Base-by-base conservation (phyloP, 2,888 invertebrate genomes). In the Macropis europaea region DNA sequence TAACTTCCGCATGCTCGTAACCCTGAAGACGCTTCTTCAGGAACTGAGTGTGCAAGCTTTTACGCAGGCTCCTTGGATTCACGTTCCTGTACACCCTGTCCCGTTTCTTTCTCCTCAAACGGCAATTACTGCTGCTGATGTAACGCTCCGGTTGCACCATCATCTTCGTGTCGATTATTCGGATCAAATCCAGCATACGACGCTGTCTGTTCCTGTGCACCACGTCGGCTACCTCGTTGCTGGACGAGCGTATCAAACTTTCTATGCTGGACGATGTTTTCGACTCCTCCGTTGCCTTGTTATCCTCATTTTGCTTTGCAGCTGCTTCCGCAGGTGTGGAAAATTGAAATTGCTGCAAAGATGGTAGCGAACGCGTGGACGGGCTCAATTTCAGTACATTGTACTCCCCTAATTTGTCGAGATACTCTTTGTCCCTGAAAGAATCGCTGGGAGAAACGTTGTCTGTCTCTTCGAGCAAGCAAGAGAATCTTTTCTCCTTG, bases 131-230 rank as follows among this genome's bases (percentile, higher is more conserved):
- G 1, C 78, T 77, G n/a, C 75, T 70, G 22, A 57, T 68, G 9
- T 17, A 50, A 34, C 73, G 77, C 34, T 30, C 36, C 13, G 76
- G 64, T n/a, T 77, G 86, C 0, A 68, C 57, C 83, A 90, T 84
- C 89, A 90, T 86, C 42, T 84, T 85, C 1, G 85, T 74, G 45
- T 90, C 89, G 15, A 90, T 89, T n/a, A 85, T 64, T 32, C 75
- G 79, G 1, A 89, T 85, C n/a, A 90, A 64, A n/a, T 89, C 88
- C 11, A 84, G 52, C 85, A 90, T 89, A 22, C 76, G 50, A 3
- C 42, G 59, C 28, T 63, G 80, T 30, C 80, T 69, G n/a, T 66
- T 43, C 7, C 52, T 56, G 5, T 73, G 64, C 3, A 28, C 24
- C 1, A 42, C 30, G 1, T 73, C 53, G 11, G 47, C 36, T 7